A percentile compares a stretch with the other conserved stretches of the same genome.
Evolutionary conservation across 1,140 invertebrate species (phyloP).

Genomic region (Pristionchus pacificus): DNA sequence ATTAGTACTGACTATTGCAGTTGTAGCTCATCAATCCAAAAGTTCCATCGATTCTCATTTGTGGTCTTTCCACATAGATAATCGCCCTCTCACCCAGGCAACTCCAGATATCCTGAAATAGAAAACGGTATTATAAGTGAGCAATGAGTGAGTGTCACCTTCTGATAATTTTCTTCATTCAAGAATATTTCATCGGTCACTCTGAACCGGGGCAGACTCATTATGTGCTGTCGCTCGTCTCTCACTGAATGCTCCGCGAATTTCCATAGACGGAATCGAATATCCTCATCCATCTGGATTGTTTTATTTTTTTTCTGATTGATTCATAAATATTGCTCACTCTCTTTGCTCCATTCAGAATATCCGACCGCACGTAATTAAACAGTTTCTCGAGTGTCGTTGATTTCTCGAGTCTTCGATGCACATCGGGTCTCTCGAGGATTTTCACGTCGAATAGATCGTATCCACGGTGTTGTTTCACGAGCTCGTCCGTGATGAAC

Average conservation of each 20-base stretch:
- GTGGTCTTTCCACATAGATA: slow-evolving; percentile 21
- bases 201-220: not conserved
- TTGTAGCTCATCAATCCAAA: slow-evolving; percentile 9
- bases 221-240: slow-evolving; percentile 1
- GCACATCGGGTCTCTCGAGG: no score
- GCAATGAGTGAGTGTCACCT: no score
- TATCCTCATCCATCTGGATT: no score
- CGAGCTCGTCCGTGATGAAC: slow-evolving; percentile 37
- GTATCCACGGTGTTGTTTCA: slow-evolving; percentile 42
- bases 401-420: slow-evolving; percentile 41
- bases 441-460: slow-evolving; percentile 40
- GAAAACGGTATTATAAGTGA: no score
- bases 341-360: slow-evolving; percentile 8
- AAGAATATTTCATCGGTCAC: no score
- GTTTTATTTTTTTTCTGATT: no score
- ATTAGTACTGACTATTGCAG: slow-evolving; percentile 12
- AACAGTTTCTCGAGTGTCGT: slow-evolving; percentile 42
- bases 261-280: slow-evolving; percentile 26
- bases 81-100: slow-evolving; percentile 15
- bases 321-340: not conserved
- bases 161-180: no score
- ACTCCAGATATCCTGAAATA: not conserved
- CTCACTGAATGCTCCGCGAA: slow-evolving; percentile 23
- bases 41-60: not conserved
- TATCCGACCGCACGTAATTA: slow-evolving; percentile 33